Evolutionary conservation across 2,888 invertebrate genomes (phyloP).

Genomic region (Clunio marinus): DNA sequence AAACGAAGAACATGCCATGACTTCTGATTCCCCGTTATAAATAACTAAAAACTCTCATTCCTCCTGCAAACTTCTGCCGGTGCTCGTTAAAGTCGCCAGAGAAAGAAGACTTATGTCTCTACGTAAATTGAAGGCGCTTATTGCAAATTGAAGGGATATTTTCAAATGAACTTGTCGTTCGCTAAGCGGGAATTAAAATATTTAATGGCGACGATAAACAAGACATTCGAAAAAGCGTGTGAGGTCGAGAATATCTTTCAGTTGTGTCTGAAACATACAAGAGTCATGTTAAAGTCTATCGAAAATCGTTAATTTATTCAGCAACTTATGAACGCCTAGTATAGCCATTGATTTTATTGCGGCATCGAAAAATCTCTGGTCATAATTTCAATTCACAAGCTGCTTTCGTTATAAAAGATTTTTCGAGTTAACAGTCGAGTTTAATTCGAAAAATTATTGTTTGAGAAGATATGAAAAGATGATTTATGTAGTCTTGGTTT

Average conservation of each 20-base stretch:
- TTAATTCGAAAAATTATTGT: background rate
- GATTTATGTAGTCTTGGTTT: constrained; percentile 9
- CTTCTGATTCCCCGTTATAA: constrained; percentile 21
- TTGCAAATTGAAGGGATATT: constrained; percentile 17
- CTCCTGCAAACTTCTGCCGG: constrained; percentile 35
- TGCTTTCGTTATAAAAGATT: background rate
- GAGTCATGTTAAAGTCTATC: background rate
- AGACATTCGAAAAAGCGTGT: background rate
- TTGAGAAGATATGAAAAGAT: background rate
- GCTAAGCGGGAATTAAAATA: background rate
- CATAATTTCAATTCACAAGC: background rate
- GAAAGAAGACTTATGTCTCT: background rate
- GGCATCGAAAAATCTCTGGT: constrained; percentile 30
- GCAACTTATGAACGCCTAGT: constrained; percentile 25
- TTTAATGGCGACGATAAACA: background rate
- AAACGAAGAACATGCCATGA: background rate
- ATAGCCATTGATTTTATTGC: constrained; percentile 32
- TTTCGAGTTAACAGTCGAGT: background rate
- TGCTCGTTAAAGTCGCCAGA: constrained; percentile 32
- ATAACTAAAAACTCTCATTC: constrained; percentile 39
- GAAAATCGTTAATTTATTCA: constrained; percentile 35
- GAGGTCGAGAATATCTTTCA: constrained; percentile 1
- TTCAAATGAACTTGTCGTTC: background rate
- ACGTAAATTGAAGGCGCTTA: constrained; percentile 9
- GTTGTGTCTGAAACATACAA: background rate